phyloP scores from a whole-genome alignment of 35 echinoderm and acorn worm genomes.

The Patiria miniata region DNA sequence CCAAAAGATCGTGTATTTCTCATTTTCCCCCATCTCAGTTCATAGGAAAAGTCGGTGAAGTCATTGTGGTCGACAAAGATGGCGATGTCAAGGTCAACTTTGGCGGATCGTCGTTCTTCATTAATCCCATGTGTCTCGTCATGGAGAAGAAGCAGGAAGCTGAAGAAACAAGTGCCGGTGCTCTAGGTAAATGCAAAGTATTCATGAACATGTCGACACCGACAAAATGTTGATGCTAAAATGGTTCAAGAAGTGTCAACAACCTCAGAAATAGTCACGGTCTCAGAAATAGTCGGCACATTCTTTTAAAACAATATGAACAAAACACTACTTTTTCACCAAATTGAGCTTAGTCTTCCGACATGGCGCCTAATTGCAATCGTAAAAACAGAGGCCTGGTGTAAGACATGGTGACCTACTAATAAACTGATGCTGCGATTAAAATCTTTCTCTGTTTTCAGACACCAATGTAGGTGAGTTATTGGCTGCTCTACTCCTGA shows the following conservation, averaged over 20 bases:
- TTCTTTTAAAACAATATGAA: too few species aligned
- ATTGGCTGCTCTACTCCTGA: not conserved
- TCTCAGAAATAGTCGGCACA: too few species aligned
- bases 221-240: not conserved
- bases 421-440: too few species aligned
- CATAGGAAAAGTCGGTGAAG: constrained; percentile 26
- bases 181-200: not conserved
- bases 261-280: too few species aligned
- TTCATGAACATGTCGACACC: not conserved
- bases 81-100: constrained; percentile 30
- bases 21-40: not conserved
- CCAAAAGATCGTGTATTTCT: not conserved
- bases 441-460: not conserved
- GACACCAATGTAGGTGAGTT: not conserved
- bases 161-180: not conserved
- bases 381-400: too few species aligned
- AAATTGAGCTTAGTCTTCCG: too few species aligned
- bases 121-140: constrained; percentile 18
- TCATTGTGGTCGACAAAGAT: constrained; percentile 32
- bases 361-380: too few species aligned
- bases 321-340: too few species aligned
- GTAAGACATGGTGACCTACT: not conserved
- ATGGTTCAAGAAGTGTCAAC: not conserved
- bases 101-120: not conserved
- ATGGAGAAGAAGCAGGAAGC: not conserved